Evolutionary conservation across 1,140 invertebrate genomes (phyloP).

Genomic region (Aphidius ervi): DNA sequence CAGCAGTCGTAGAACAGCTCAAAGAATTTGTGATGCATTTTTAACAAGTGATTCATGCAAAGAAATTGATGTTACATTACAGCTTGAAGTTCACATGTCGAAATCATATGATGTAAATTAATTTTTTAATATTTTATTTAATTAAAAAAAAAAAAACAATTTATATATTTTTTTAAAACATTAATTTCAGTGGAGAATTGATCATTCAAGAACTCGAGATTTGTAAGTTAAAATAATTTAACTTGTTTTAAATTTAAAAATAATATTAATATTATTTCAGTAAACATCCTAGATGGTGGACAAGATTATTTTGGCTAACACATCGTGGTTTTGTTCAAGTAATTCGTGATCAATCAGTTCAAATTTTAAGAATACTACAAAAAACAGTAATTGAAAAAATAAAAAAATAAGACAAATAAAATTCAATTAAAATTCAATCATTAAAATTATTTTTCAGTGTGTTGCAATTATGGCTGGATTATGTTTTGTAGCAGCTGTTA

Average conservation of each 20-base stretch:
- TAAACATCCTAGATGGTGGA: slow-evolving; percentile 58
- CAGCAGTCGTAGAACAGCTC: slow-evolving; percentile 60
- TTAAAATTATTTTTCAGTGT: slow-evolving; percentile 48
- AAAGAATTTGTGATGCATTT: slow-evolving; percentile 73
- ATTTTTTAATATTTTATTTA: slow-evolving; percentile 8
- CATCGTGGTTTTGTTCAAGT: slow-evolving; percentile 66
- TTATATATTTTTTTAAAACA: not conserved
- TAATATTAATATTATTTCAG: slow-evolving; percentile 20
- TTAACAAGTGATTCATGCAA: slow-evolving; percentile 71
- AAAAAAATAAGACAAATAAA: slow-evolving; percentile 14
- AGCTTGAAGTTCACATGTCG: slow-evolving; percentile 63
- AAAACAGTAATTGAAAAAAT: slow-evolving; percentile 62
- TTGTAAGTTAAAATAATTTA: slow-evolving; percentile 23
- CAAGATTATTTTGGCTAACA: slow-evolving; percentile 65
- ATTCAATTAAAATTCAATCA: slow-evolving; percentile 5
- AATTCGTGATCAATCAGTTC: slow-evolving; percentile 68
- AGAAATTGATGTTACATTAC: slow-evolving; percentile 67
- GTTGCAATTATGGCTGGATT: slow-evolving; percentile 73
- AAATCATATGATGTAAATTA: slow-evolving; percentile 43
- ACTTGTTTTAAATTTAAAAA: slow-evolving; percentile 6
- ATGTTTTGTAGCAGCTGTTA: slow-evolving; percentile 69
- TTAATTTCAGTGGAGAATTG: slow-evolving; percentile 9
- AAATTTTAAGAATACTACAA: slow-evolving; percentile 66
- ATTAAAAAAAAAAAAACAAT: slow-evolving; percentile 4
- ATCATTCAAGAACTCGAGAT: slow-evolving; percentile 13